Evolutionary conservation across 2,113 vertebrate genomes (phyloP), one percentile per base, ranked within the genome.

Genomic region (Megalops atlanticus): DNA sequence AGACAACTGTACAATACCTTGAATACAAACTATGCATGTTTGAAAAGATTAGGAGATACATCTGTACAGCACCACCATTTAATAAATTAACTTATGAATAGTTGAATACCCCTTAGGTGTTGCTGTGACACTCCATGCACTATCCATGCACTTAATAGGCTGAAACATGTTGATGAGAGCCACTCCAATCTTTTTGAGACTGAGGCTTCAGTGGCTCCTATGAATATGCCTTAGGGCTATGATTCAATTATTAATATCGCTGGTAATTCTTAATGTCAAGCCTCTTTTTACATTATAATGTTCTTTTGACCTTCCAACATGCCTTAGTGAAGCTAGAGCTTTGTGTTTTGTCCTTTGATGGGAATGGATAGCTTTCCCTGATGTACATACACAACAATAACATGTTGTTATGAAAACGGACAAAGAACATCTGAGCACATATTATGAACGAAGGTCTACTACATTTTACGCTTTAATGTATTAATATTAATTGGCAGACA

Each of bases 161-260:
- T 76, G n/a, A n/a, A 83, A 85, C 64, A 77, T 54, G 85, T 85
- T 88, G 68, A 88, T 88, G 82, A 85, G 83, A 49, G 80, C 74
- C 78, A 78, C 82, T 79, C 41, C 80, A 58, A 78, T 81, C 73
- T 78, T 84, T 73, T 54, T 70, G 71, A 78, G 74, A 82, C 83
- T 82, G 74, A 77, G 69, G 80, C 45, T 82, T 82, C 80, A 85
- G 80, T 86, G 83, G 77, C 79, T 86, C 77, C 79, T 74, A 77
- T 79, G 80, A 84, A 80, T 85, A 79, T 82, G 73, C 74, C 87
- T 82, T 77, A 31, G 33, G 87, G 83, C 80, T 69, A 78, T 84
- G 78, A 64, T 76, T 87, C 27, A 87, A 86, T 88, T 85, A 85
- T 88, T 88, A 58, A 85, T 31, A 64, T 64, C 11, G 10, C 58